These are phyloP conservation scores for Otolemur crassicaudatus DNA, from an alignment of 2,797 vertebrate species.

Conservation along the genomic window DNA sequence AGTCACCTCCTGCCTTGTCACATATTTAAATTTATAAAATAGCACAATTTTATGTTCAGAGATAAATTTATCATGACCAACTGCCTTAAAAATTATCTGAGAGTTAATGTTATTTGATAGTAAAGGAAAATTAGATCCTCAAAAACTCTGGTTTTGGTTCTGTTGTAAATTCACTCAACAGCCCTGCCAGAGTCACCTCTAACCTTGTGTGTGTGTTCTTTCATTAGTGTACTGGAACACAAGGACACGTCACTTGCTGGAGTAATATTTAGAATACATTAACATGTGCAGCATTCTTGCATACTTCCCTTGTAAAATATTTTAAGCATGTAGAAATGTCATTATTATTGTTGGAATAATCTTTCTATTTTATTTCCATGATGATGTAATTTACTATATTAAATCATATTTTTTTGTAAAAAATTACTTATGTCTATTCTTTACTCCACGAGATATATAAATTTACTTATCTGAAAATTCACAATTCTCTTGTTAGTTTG, in stretches of 20 bases:
- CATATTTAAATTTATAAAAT: slow-evolving; percentile 2
- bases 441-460: background rate
- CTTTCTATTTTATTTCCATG: background rate
- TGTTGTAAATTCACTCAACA: background rate
- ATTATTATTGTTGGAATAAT: background rate
- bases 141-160: background rate
- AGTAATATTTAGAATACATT: background rate
- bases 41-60: background rate
- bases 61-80: slow-evolving; percentile 12
- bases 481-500: background rate
- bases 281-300: background rate
- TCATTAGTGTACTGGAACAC: background rate
- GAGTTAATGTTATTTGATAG: background rate
- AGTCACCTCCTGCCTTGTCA: background rate
- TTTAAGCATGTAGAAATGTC: background rate
- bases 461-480: background rate
- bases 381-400: background rate
- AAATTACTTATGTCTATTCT: background rate
- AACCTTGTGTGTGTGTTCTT: background rate
- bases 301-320: background rate
- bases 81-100: background rate
- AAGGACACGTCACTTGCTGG: background rate
- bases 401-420: background rate
- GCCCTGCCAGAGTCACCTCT: background rate
- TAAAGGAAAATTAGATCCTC: background rate